Conservation (phyloP, 2,888 invertebrate species). For the Drosophila histrio region DNA sequence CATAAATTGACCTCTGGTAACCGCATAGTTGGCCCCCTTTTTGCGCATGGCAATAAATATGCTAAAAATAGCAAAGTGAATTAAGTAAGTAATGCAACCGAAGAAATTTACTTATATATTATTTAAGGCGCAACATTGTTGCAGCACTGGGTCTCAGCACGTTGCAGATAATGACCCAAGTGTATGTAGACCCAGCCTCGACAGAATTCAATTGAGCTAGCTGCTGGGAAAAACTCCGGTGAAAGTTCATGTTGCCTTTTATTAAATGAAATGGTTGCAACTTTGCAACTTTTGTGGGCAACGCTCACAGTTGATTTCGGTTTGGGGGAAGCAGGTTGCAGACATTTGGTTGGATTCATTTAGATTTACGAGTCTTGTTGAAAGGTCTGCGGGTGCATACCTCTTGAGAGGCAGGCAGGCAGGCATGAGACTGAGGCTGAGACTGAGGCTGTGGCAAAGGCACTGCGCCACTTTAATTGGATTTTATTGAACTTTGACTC, state of each 20-base stretch:
- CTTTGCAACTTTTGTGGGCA: slow-evolving; percentile 46
- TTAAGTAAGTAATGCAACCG: slow-evolving; percentile 33
- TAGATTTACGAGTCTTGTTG: slow-evolving; percentile 65
- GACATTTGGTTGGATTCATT: slow-evolving; percentile 38
- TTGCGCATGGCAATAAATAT: slow-evolving; percentile 65
- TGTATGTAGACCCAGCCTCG: not conserved
- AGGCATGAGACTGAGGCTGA: not conserved
- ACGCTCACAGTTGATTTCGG: slow-evolving; percentile 20
- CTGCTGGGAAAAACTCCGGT: slow-evolving; percentile 33
- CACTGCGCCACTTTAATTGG: slow-evolving; percentile 72
- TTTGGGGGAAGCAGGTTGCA: slow-evolving; percentile 42
- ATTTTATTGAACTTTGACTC: slow-evolving; percentile 81
- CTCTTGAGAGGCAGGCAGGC: not conserved
- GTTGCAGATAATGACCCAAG: slow-evolving; percentile 32
- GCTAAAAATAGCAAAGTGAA: slow-evolving; percentile 70
- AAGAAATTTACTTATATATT: slow-evolving; percentile 19
- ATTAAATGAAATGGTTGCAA: slow-evolving; percentile 63
- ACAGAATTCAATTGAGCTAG: slow-evolving; percentile 29
- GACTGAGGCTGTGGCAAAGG: not conserved
- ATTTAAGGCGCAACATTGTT: slow-evolving; percentile 32
- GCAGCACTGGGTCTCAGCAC: slow-evolving; percentile 16
- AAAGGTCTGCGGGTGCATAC: slow-evolving; percentile 67
- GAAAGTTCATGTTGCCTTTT: slow-evolving; percentile 67
- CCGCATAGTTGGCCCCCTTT: slow-evolving; percentile 54
- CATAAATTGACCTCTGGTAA: slow-evolving; percentile 67